Percentiles rank a stretch among this genome's conserved stretches.
phyloP scores from a whole-genome alignment of 2,888 invertebrate species.

The Troides aeacus region DNA sequence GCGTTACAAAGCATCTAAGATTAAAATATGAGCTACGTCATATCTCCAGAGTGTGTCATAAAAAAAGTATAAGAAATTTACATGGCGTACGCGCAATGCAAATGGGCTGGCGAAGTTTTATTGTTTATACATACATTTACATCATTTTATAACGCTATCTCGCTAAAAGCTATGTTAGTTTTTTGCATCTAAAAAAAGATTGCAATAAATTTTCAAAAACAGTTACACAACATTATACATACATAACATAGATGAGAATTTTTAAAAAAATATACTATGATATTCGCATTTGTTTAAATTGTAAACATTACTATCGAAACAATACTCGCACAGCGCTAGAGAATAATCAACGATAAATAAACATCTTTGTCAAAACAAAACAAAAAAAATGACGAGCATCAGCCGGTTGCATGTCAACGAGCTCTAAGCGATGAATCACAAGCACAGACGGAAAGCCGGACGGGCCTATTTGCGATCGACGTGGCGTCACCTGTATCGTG shows the following conservation, averaged over 20 bases:
- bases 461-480: slow-evolving; percentile 5
- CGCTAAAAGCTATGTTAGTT: background rate
- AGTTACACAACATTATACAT: background rate
- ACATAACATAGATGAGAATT: no score
- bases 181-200: background rate
- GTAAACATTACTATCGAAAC: background rate
- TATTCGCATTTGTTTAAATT: no score
- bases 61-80: slow-evolving; percentile 16
- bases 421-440: slow-evolving; percentile 20
- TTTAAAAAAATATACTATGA: no score
- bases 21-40: slow-evolving; percentile 2
- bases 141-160: background rate
- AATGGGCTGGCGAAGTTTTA: slow-evolving; percentile 2
- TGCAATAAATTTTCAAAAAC: background rate
- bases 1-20: background rate
- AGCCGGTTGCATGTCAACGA: background rate
- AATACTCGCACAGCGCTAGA: background rate
- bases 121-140: slow-evolving; percentile 12
- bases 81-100: slow-evolving; percentile 2
- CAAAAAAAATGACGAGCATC: background rate
- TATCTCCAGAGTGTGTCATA: slow-evolving; percentile 14
- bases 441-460: slow-evolving; percentile 8
- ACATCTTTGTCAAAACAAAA: slow-evolving; percentile 2
- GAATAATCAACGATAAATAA: background rate
- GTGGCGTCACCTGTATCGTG: slow-evolving; percentile 11